Evolutionary conservation across 2,113 vertebrate genomes (phyloP).

Genomic region (Callaeas wilsoni): DNA sequence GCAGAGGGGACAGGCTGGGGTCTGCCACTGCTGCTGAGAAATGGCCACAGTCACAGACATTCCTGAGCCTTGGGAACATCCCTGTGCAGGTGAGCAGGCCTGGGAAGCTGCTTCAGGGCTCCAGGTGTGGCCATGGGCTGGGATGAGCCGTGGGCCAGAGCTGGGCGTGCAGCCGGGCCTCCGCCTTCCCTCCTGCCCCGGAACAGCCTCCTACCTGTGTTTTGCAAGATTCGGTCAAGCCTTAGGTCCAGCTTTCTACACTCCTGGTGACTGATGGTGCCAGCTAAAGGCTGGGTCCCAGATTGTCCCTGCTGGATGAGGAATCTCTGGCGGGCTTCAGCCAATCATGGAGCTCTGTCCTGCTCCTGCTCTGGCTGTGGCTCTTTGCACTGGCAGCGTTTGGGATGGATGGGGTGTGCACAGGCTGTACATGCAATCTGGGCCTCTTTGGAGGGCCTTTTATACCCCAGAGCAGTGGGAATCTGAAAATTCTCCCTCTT

Average conservation of each 20-base stretch:
- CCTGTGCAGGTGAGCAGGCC: neutral
- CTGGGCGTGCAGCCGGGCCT: accelerated
- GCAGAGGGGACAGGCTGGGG: neutral
- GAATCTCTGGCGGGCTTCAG: neutral
- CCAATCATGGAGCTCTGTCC: neutral
- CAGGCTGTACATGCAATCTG: neutral
- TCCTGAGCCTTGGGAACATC: neutral
- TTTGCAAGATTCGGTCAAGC: neutral
- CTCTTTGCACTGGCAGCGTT: accelerated
- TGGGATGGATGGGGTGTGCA: neutral
- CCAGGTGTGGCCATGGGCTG: neutral
- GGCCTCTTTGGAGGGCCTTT: neutral
- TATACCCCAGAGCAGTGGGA: neutral
- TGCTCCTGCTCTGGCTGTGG: accelerated
- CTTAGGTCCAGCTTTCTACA: neutral
- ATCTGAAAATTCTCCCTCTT: neutral
- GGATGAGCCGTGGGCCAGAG: accelerated
- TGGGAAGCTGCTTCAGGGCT: neutral
- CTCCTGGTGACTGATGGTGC: neutral
- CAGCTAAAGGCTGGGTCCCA: neutral
- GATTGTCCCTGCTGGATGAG: neutral
- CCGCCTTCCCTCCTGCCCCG: accelerated
- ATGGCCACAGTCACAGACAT: neutral
- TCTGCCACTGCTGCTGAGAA: neutral
- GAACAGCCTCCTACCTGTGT: neutral